A percentile compares a stretch with the other conserved stretches of the same genome.
phyloP scores from a whole-genome alignment of 2,113 vertebrate species.

The Corvus cornix region DNA sequence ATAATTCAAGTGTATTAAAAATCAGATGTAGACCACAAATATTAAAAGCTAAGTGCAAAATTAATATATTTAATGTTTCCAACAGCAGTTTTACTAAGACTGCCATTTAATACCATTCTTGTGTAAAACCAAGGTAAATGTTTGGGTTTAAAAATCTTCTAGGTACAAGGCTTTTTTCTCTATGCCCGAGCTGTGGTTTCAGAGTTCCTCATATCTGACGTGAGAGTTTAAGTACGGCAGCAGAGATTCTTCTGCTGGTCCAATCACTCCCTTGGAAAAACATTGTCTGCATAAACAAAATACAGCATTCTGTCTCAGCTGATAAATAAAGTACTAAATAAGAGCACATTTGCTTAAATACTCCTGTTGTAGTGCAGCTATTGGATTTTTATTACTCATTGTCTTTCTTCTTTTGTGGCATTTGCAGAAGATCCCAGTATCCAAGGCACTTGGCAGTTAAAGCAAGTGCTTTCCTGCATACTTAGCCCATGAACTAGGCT shows the following conservation, averaged over 20 bases:
- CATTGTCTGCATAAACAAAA: neutral
- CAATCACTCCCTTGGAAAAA: neutral
- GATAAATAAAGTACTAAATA: neutral
- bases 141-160: neutral
- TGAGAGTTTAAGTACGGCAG: neutral
- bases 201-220: neutral
- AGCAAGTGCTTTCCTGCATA: neutral
- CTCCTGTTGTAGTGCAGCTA: neutral
- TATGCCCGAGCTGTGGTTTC: neutral
- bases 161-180: neutral
- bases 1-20: neutral
- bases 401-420: neutral
- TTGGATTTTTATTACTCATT: neutral
- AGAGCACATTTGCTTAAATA: neutral
- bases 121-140: neutral
- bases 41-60: neutral
- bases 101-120: neutral
- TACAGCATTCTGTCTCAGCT: neutral
- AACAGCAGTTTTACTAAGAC: neutral
- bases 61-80: neutral
- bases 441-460: neutral
- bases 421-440: neutral
- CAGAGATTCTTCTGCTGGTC: neutral
- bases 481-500: neutral
- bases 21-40: neutral